Conservation (phyloP, 37 sponge, comb jelly and placozoan genomes). For the Agelas oroides region DNA sequence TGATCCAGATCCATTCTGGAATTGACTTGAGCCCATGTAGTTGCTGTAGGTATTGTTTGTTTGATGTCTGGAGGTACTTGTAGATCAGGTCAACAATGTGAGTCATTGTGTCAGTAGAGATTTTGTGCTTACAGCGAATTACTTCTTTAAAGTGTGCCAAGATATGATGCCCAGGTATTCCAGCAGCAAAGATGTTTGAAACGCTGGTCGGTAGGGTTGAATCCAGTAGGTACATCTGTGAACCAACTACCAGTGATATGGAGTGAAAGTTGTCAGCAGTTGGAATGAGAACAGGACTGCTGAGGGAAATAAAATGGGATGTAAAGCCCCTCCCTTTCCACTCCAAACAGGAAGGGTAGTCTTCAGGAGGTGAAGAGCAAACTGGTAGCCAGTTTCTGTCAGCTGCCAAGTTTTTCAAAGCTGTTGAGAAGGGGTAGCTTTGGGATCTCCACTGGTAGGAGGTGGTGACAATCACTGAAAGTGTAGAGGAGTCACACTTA, state of each 20-base stretch:
- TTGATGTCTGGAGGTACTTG: background rate
- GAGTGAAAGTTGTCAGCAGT: background rate
- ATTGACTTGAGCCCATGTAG: background rate
- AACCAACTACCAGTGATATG: conserved; percentile 26
- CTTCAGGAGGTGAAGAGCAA: background rate
- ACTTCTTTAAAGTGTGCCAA: conserved; percentile 31
- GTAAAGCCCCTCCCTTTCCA: conserved; percentile 49
- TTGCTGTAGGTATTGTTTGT: no score
- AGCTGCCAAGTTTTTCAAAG: background rate
- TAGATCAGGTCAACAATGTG: conserved; percentile 6
- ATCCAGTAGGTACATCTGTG: conserved; percentile 41
- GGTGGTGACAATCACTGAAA: no score
- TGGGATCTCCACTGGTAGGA: background rate
- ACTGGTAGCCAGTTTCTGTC: conserved; percentile 58
- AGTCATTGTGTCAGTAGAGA: background rate
- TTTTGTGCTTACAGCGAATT: background rate
- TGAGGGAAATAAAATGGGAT: conserved; percentile 38
- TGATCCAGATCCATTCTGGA: conserved; percentile 50
- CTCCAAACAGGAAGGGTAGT: conserved; percentile 32
- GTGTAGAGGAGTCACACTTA: no score
- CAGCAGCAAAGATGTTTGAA: no score
- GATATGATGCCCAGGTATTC: background rate
- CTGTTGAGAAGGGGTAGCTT: background rate
- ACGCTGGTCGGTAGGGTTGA: no score
- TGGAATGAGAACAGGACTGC: background rate